Base-by-base conservation (phyloP, 2,888 invertebrate genomes). In the Andricus curvator region DNA sequence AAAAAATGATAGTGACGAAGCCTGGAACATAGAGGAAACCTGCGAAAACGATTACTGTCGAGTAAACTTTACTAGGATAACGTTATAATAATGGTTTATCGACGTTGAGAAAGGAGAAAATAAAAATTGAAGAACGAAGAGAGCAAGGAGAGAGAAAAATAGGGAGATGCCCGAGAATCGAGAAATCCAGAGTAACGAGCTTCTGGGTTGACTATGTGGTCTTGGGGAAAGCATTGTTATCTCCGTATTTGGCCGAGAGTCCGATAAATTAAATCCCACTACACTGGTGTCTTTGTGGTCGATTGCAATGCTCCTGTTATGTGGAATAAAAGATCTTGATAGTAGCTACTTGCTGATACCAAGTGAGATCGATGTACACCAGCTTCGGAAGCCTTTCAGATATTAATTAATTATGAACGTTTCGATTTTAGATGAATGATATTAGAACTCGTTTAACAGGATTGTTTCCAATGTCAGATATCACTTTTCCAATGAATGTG, bases 201-300 rank as follows among this genome's bases (percentile, higher is more conserved):
- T 74, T 74, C 78, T 62, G 77, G 76, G 74, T 77, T 56, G 79
- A 70, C 80, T 79, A 70, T 79, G 77, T 79, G 81, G 68, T 79
- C 78, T 80, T 74, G 77, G 79, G 44, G 41, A 80, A 79, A 65
- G 79, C 79, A 80, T 76, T 83, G 80, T 83, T 83, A 83, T 80
- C 83, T 81, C 37, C 79, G 81, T 83, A 80, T 81, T 83, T 82
- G 81, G 78, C 79, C 81, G 83, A 82, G 81, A 70, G 66, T 80
- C 79, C 81, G 83, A 83, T 83, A 82, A 83, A 83, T 83, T 83
- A 83, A 81, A 82, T 81, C 80, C 83, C 68, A 78, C 81, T 60
- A 56, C 62, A 68, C 44, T 78, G 76, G 79, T 81, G 68, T 64
- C 74, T 68, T 41, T 78, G 64, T 68, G 65, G 70, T 77, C 78